Base-by-base conservation (phyloP, 2,113 vertebrate genomes). In the Ctenodactylus gundi region DNA sequence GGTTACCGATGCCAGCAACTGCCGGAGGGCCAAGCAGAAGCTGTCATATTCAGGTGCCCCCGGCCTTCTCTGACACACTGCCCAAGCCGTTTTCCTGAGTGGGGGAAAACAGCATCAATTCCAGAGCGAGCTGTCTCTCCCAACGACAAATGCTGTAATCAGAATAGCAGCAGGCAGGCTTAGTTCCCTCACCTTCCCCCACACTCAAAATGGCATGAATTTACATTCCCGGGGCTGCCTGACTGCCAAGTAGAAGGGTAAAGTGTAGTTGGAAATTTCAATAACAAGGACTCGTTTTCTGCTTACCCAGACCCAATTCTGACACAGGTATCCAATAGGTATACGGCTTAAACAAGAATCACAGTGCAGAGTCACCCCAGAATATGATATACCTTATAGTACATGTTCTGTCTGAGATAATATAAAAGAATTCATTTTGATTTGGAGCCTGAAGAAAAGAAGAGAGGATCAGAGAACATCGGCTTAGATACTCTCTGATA, bases 91-190 rank as follows among this genome's bases (percentile, higher is more conserved):
- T 94, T 95, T 95, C 75, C 68, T 53, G 76, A 94, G 65, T 86
- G 20, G 60, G 70, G 72, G 68, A 93, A 94, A 95, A 85, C 41
- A 85, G 68, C 92, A 91, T 95, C 84, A 11, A 31, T 67, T 78
- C 86, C 90, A 85, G 76, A 84, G 90, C 92, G 76, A 84, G 90
- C 92, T 77, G 75, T 97, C 93, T 97, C 91, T 97, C 80, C 20
- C 49, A 77, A 94, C 53, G 55, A 96, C 91, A 90, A 96, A 96
- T 93, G 89, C 90, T 94, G 92, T 70, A 94, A 96, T 97, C 95
- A 96, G 94, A 97, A 96, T 91, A 97, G 95, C 97, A 96, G 97
- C 95, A 97, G 89, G 94, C 93, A 97, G 34, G 91, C 93, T 95
- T 36, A 70, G 89, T 95, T 96, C 75, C 89, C 90, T 95, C 92